phyloP scores from a whole-genome alignment of 2,113 vertebrate species.

The Bubo bubo region DNA sequence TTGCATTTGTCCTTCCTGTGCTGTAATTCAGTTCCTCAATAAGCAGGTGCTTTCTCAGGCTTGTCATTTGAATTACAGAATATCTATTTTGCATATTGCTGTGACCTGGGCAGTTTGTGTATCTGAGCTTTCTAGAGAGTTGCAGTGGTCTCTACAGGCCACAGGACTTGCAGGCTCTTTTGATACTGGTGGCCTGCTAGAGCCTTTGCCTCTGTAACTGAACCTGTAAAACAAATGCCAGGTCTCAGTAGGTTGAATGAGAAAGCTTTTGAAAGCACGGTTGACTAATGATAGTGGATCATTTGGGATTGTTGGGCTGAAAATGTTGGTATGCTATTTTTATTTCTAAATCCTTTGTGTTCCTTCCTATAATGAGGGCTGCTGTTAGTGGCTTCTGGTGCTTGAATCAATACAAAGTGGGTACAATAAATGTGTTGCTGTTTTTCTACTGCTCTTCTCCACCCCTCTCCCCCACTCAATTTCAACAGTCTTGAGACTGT shows the following conservation, averaged over 20 bases:
- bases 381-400: conserved; percentile 35
- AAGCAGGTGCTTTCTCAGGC: background rate
- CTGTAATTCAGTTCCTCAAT: background rate
- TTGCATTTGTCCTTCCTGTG: background rate
- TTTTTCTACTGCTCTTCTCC: conserved; percentile 7
- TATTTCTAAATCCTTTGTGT: conserved; percentile 36
- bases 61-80: background rate
- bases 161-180: fast-evolving
- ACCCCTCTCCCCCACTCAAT: background rate
- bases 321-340: conserved; percentile 28
- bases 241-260: background rate
- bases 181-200: background rate
- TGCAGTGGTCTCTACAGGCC: fast-evolving
- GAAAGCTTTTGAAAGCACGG: conserved; percentile 1
- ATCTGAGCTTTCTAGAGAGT: background rate
- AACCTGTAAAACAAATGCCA: background rate
- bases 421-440: conserved; percentile 8
- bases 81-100: background rate
- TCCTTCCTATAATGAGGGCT: conserved; percentile 18
- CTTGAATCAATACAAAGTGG: conserved; percentile 35
- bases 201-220: background rate
- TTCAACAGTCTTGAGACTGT: conserved; percentile 2
- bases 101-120: background rate
- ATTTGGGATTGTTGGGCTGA: background rate
- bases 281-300: background rate